Conservation (phyloP, 2,888 invertebrate species). For the Diplazon laetatorius region DNA sequence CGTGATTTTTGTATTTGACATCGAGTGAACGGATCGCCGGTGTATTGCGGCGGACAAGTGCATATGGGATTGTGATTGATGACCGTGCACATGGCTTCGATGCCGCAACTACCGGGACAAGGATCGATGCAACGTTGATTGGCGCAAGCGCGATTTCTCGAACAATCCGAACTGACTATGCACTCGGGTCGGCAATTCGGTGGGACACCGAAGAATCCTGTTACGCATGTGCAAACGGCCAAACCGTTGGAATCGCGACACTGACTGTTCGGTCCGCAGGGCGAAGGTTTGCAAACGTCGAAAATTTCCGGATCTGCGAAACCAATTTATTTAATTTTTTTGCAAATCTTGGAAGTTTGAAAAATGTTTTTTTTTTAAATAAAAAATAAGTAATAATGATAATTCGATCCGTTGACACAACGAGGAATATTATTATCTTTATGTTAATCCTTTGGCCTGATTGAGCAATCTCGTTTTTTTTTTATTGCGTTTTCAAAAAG, state of each 20-base stretch:
- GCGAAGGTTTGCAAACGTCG: constrained; percentile 74
- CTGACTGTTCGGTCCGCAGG: constrained; percentile 90
- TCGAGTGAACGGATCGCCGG: constrained; percentile 92
- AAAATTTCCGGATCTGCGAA: constrained; percentile 19
- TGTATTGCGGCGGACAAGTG: constrained; percentile 88
- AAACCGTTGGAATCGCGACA: constrained; percentile 85
- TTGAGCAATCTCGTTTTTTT: too few relatives aligned
- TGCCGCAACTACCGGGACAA: constrained; percentile 91
- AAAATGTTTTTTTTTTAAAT: too few relatives aligned
- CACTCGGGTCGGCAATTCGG: constrained; percentile 91
- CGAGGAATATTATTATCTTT: too few relatives aligned
- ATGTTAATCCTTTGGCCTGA: too few relatives aligned
- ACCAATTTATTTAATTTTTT: too few relatives aligned
- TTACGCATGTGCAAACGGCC: constrained; percentile 89
- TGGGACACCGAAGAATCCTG: constrained; percentile 90
- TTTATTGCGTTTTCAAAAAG: too few relatives aligned
- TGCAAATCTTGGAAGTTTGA: too few relatives aligned
- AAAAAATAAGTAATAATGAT: too few relatives aligned
- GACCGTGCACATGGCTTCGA: constrained; percentile 89
- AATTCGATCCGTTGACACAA: too few relatives aligned
- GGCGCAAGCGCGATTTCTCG: constrained; percentile 89
- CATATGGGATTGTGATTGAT: constrained; percentile 94
- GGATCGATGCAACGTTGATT: constrained; percentile 92
- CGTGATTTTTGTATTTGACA: constrained; percentile 82
- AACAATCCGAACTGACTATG: constrained; percentile 91